These are phyloP conservation scores for Morone saxatilis DNA, from an alignment of 2,113 vertebrate genomes.

Conservation along the genomic window DNA sequence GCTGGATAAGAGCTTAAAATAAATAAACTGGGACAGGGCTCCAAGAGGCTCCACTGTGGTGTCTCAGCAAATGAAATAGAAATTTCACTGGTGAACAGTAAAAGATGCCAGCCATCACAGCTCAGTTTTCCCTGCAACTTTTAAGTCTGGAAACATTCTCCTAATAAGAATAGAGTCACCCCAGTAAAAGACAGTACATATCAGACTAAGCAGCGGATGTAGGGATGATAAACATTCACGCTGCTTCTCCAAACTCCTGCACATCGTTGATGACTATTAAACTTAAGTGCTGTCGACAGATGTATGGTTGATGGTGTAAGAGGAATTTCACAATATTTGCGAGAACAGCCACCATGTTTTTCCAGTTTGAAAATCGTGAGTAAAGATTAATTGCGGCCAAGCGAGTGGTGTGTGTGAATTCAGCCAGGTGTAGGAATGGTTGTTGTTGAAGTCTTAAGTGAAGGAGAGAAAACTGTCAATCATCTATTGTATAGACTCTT, in stretches of 20 bases:
- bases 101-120: conserved; percentile 19
- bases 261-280: conserved; percentile 9
- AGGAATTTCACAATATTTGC: conserved; percentile 28
- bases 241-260: conserved; percentile 17
- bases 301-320: not conserved
- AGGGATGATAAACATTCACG: not conserved
- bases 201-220: not conserved
- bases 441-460: not conserved
- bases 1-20: conserved; percentile 46
- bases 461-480: not conserved
- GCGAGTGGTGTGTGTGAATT: not conserved
- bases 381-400: not conserved
- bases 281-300: not conserved
- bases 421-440: not conserved
- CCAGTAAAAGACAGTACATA: not conserved
- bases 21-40: conserved; percentile 36
- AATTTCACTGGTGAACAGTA: conserved; percentile 9
- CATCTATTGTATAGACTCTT: not conserved
- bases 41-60: conserved; percentile 15
- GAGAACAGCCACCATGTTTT: not conserved
- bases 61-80: conserved; percentile 39
- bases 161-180: conserved; percentile 3
- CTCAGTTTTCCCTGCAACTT: conserved; percentile 16
- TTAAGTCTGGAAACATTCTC: not conserved
- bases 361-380: conserved; percentile 12